phyloP scores from a whole-genome alignment of 35 echinoderm and acorn worm genomes.

The Heliocidaris erythrogramma region DNA sequence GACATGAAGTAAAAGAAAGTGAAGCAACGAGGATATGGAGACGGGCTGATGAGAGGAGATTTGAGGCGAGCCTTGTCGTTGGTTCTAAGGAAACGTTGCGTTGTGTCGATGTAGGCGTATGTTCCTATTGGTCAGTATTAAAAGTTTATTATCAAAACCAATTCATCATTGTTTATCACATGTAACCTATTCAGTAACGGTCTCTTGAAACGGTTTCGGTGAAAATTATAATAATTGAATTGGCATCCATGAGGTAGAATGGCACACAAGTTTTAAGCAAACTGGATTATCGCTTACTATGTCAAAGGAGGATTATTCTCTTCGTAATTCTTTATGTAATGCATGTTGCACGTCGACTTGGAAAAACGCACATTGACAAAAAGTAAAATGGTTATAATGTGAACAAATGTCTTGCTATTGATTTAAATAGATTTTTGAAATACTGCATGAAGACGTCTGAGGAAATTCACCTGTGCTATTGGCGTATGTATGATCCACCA shows the following conservation, averaged over 20 bases:
- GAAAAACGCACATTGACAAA: too few species aligned
- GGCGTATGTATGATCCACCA: conserved; percentile 2
- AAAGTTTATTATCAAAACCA: neutral
- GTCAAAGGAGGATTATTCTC: too few species aligned
- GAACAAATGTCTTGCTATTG: too few species aligned
- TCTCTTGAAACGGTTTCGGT: too few species aligned
- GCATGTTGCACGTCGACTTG: too few species aligned
- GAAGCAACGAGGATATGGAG: conserved; percentile 6
- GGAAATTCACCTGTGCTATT: conserved; percentile 20
- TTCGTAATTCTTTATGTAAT: too few species aligned
- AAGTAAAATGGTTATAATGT: too few species aligned
- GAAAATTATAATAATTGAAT: too few species aligned
- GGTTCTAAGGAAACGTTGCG: conserved; percentile 9
- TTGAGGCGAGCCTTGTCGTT: conserved; percentile 46
- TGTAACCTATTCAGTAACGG: too few species aligned
- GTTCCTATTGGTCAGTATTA: neutral
- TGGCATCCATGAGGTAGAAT: too few species aligned
- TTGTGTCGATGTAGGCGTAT: conserved; percentile 51
- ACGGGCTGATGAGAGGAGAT: conserved; percentile 40
- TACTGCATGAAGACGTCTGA: neutral
- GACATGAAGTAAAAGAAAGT: conserved; percentile 60
- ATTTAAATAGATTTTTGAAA: neutral
- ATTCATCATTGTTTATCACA: neutral
- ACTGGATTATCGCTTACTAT: too few species aligned
- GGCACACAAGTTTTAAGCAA: too few species aligned